Conservation (phyloP, 1,140 invertebrate genomes). For the Ceratina japonica region DNA sequence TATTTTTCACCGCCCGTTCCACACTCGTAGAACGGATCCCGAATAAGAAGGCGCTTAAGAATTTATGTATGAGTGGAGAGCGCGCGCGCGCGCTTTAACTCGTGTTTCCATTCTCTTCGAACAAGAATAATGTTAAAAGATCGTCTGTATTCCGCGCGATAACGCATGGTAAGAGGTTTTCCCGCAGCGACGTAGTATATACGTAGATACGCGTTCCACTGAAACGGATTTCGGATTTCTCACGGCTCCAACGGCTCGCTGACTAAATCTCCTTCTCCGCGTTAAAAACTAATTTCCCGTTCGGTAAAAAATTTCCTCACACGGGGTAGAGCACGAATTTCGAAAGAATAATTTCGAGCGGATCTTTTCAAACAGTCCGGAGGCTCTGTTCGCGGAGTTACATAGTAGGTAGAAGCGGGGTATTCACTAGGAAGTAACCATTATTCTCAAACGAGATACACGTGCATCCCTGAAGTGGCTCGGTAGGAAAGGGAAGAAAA, state of each 20-base stretch:
- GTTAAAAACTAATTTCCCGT: background rate
- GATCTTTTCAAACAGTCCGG: background rate
- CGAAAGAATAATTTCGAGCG: constrained; percentile 9
- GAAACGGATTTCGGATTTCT: background rate
- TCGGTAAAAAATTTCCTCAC: background rate
- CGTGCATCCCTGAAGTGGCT: background rate
- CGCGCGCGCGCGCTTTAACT: too few species aligned
- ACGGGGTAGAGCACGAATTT: background rate
- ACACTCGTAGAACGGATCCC: background rate
- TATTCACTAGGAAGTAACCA: background rate
- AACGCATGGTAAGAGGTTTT: background rate
- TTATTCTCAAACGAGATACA: background rate
- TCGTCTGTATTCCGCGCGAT: background rate
- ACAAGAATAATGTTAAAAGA: constrained; percentile 4
- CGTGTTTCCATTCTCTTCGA: background rate
- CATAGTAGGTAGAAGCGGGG: background rate
- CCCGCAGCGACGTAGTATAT: background rate
- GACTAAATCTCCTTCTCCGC: background rate
- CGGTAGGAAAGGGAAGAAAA: background rate
- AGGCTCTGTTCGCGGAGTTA: background rate
- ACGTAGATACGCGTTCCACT: background rate
- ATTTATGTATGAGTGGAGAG: constrained; percentile 1
- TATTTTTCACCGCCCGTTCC: constrained; percentile 17
- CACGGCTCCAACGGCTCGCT: background rate
- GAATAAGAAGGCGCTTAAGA: background rate